Base-by-base conservation (phyloP, 35 echinoderm and acorn worm genomes). In the Amphiura filiformis region DNA sequence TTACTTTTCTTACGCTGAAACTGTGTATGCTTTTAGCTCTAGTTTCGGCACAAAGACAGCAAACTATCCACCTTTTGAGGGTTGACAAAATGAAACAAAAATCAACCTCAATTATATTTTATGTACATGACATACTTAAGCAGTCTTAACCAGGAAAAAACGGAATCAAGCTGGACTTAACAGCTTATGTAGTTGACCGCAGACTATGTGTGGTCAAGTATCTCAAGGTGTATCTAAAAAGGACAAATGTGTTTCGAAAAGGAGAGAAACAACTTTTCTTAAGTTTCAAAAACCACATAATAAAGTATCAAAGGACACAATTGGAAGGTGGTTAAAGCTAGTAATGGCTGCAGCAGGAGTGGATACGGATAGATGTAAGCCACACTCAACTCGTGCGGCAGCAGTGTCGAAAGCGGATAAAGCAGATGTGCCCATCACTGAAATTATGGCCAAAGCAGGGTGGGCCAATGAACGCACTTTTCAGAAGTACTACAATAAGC, bases 271-370 rank as follows among this genome's bases (percentile, higher is more conserved):
- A 82, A 32, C 33, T 82, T 2, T 89, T 76, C 35, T 82, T 31
- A 89, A 79, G 70, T 32, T 64, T 18, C 22, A 56, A 20, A 89
- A 82, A 57, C 79, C 79, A 31, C 39, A 82, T 52, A 20, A 14
- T 0, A 77, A 56, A 36, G 65, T 91, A 18, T 78, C 89, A 41
- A 78, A 57, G 75, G 81, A 91, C 23, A 91, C 89, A 22, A 84
- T 89, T 17, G 87, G 32, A 12, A 31, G 76, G 18, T 88, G 86
- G 86, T 23, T 88, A 22, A 42, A 64, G 32, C 33, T 30, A 1
- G 26, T 88, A 4, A 80, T 79, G 86, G 12, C 15, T 13, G 22
- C 44, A 49, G 86, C 78, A 30, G 76, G 76, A 0, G 57, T 80
- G 0, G 34, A 88, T 15, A 70, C 26, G 4, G 11, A 70, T 26